Evolutionary conservation across 2,888 invertebrate species (phyloP), one percentile per base, ranked within the genome.

Genomic region (Camptogramma bilineatum): DNA sequence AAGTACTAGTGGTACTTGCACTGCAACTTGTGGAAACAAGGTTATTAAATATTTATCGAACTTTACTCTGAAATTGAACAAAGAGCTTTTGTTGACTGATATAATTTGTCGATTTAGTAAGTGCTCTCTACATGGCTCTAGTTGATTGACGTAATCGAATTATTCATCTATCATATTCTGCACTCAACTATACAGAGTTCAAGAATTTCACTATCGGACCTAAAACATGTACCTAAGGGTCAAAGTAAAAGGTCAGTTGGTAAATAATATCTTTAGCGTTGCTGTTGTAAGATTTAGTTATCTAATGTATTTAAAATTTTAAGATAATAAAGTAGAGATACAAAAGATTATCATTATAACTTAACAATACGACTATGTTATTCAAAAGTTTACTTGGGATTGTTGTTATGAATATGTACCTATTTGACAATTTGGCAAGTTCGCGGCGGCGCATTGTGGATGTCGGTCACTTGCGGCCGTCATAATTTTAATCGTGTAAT

Each of bases 391-490:
- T 64, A 59, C 51, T 68, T 56, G 52, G 50, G 34, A 54, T 51
- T 64, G 52, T 48, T 67, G 62, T 64, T 69, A 66, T 80, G 78
- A 74, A 77, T 78, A 77, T 66, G 55, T 62, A n/a, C n/a, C n/a
- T n/a, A 60, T 62, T 78, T 75, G 73, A 71, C 71, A 78, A 81
- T 80, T 83, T 78, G 73, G 75, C 75, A 77, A 74, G 74, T 74
- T 77, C 79, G 87, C 87, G 86, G 82, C 86, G 88, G 87, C 87
- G 87, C 85, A 82, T 74, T 82, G 76, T 74, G 61, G 66, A 64
- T 64, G 53, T 68, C 65, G 66, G 74, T 75, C 76, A 79, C 73
- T 81, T 69, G 79, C 78, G 78, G 76, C 79, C 79, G 80, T 81
- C 78, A 81, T 79, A n/a, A 78, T 80, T 84, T 84, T 84, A 85